These are phyloP conservation scores for Lepidothrix coronata DNA, from an alignment of 2,113 vertebrate genomes.

Conservation along the genomic window DNA sequence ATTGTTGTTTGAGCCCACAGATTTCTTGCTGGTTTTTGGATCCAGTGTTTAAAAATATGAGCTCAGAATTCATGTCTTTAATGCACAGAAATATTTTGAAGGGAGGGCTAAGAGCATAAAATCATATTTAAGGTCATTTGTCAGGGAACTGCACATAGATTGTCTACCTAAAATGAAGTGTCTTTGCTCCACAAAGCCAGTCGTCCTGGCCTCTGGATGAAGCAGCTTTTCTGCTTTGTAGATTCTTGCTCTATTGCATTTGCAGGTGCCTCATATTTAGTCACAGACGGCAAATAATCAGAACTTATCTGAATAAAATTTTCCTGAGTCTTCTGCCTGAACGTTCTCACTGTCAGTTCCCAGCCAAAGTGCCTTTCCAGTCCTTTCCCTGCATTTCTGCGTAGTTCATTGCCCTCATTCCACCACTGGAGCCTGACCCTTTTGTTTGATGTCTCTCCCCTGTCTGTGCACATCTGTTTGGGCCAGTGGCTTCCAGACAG, in stretches of 20 bases:
- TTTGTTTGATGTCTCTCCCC: not conserved
- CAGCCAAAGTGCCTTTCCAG: constrained; percentile 59
- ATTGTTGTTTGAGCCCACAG: not conserved
- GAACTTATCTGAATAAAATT: constrained; percentile 59
- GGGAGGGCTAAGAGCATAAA: not conserved
- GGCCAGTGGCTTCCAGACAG: not conserved
- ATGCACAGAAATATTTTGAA: not conserved
- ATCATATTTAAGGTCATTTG: not conserved
- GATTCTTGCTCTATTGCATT: constrained; percentile 59
- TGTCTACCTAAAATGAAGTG: not conserved
- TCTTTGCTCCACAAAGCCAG: not conserved
- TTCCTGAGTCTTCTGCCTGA: constrained; percentile 34
- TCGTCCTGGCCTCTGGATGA: not conserved
- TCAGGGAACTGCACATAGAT: not conserved
- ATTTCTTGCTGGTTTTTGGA: not conserved
- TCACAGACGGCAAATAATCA: constrained; percentile 29
- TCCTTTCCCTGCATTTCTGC: constrained; percentile 2
- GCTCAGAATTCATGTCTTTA: constrained; percentile 14
- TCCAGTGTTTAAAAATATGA: constrained; percentile 11
- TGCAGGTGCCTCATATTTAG: constrained; percentile 45
- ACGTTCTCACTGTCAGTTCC: not conserved
- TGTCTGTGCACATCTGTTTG: not conserved
- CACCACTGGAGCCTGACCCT: not conserved
- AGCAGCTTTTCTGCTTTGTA: constrained; percentile 46
- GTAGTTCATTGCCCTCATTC: constrained; percentile 48